Evolutionary conservation across 2,888 invertebrate species (phyloP), one percentile per base, ranked within the genome.

Genomic region (Entomobrya proxima): DNA sequence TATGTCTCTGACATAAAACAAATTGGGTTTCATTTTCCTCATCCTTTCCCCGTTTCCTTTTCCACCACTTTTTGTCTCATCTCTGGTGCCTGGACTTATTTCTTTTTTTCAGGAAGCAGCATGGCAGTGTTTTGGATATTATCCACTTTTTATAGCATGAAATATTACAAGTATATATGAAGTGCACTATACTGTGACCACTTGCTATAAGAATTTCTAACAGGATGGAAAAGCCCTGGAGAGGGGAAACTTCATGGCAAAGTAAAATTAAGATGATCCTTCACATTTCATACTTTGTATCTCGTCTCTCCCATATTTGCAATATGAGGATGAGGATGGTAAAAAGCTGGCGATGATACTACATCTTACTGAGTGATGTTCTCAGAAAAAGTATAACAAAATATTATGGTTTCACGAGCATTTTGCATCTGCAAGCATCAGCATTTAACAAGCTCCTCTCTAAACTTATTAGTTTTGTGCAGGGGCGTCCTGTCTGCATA

Each of bases 221-320:
- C 61, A 52, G 37, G 40, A 72, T n/a, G n/a, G n/a, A 47, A 85
- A 88, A 86, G 80, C 86, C 87, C 81, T 80, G 80, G 86, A 84
- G 84, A 84, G 82, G 81, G 76, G 83, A 80, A 88, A 88, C 86
- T 88, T 76, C 80, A 74, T 64, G 86, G 86, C 69, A 86, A 86
- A 86, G 79, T 86, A 88, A 88, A 88, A 88, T 88, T 88, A 88
- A 88, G 87, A 88, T 88, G 86, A 88, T 88, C 86, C 87, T 88
- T 88, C 87, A 88, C 86, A 88, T 88, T 88, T 86, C 82, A 58
- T 79, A 72, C 64, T 75, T 72, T 52, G 52, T 79, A 74, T 77
- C 67, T 40, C 67, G 52, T 72, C 72, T 84, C 77, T 72, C 35
- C 44, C 61, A 50, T 37, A 77, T 37, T 55, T 13, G 40, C 44